Conservation (phyloP, 2,113 vertebrate species). For the Pangasianodon hypophthalmus region DNA sequence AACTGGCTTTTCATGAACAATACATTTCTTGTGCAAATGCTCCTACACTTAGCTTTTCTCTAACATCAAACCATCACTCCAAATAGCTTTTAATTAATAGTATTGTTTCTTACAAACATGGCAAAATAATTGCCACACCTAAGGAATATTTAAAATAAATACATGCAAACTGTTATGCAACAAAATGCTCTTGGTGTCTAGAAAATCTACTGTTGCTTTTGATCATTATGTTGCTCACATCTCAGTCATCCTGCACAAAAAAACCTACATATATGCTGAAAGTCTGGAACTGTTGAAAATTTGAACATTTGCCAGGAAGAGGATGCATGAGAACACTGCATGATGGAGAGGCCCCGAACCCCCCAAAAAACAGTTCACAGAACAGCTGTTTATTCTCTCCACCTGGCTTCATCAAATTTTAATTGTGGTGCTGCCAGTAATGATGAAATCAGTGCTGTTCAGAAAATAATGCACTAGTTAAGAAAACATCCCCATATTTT, state of each 20-base stretch:
- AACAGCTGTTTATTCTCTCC: neutral
- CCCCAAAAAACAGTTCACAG: neutral
- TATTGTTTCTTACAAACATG: too few relatives aligned
- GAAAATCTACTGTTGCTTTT: too few relatives aligned
- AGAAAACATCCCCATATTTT: neutral
- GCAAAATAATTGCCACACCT: too few relatives aligned
- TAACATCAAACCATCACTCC: too few relatives aligned
- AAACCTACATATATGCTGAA: neutral
- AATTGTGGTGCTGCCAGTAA: neutral
- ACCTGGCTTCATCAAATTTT: neutral
- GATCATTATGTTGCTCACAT: too few relatives aligned
- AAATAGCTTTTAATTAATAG: too few relatives aligned
- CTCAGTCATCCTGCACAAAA: too few relatives aligned
- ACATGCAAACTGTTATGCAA: too few relatives aligned
- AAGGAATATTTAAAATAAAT: too few relatives aligned
- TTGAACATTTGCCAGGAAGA: neutral
- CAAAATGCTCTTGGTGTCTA: neutral
- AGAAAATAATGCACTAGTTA: neutral
- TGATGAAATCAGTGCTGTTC: neutral
- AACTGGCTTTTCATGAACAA: too few relatives aligned
- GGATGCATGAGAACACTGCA: neutral
- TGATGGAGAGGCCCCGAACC: neutral
- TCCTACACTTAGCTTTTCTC: too few relatives aligned
- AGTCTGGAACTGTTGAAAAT: neutral
- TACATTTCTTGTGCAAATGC: neutral